Evolutionary conservation across 2,113 vertebrate genomes (phyloP).

Genomic region (Cyphomyrus discorhynchus): DNA sequence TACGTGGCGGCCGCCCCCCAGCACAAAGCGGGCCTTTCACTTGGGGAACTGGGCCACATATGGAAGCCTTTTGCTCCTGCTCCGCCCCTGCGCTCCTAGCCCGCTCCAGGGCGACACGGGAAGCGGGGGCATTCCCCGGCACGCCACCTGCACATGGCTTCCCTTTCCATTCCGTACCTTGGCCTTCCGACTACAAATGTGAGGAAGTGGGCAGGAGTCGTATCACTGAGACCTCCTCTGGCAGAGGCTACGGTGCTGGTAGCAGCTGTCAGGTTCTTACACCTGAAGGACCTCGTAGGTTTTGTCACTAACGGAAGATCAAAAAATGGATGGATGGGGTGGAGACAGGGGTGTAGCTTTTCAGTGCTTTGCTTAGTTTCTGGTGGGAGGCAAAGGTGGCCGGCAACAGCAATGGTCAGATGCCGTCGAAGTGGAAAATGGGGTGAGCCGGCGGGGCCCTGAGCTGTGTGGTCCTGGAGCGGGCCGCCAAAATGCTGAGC

Average conservation of each 20-base stretch:
- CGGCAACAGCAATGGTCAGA: too few species aligned
- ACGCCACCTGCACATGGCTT: slow-evolving; percentile 28
- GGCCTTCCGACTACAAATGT: too few species aligned
- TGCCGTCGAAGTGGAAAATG: background rate
- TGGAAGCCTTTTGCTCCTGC: slow-evolving; percentile 50
- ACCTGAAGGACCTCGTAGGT: background rate
- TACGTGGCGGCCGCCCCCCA: slow-evolving; percentile 43
- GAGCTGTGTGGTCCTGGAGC: background rate
- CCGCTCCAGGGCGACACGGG: slow-evolving; percentile 27
- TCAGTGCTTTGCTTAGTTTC: background rate
- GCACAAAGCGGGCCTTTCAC: slow-evolving; percentile 65
- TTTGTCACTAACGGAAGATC: background rate
- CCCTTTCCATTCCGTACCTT: background rate
- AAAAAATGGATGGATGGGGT: background rate
- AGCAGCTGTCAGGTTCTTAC: too few species aligned
- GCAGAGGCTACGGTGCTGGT: background rate
- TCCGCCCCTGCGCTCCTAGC: slow-evolving; percentile 19
- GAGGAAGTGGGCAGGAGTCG: background rate
- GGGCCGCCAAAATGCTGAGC: background rate
- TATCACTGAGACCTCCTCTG: background rate
- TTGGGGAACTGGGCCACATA: slow-evolving; percentile 56
- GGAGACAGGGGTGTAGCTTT: background rate
- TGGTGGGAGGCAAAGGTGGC: background rate
- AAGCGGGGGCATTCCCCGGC: slow-evolving; percentile 16
- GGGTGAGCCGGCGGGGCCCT: background rate